Evolutionary conservation across 2,888 invertebrate species (phyloP), one percentile per base, ranked within the genome.

Genomic region (Neelides folsomi): DNA sequence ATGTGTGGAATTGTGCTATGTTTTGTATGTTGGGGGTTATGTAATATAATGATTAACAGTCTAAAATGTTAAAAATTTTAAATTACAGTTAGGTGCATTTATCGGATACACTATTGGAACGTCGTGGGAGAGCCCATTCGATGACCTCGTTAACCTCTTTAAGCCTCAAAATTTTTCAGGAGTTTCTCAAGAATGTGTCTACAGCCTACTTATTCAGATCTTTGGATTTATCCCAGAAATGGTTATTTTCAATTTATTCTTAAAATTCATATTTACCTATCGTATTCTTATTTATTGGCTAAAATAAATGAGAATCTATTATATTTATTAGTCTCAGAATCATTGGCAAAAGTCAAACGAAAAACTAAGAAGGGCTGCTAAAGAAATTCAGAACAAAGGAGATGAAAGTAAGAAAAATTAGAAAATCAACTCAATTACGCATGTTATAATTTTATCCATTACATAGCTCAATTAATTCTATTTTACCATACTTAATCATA

Each of bases 121-220:
- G 1, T 46, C 52, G n/a, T 63, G 63, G 63, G 40, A 46, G 8
- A 60, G 59, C 36, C 63, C 63, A 1, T 47, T 63, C 18, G 63
- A 63, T 41, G 63, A 63, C 37, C 43, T 63, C 13, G 57, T 54
- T 2, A 53, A 48, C 10, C 52, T 55, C 7, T 63, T 63, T 47
- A 58, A 60, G 1, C 56, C 60, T 6, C 63, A 61, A 49, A 63
- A 63, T 44, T 63, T 63, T 49, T 58, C 61, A 36, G 63, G 60
- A 7, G 58, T 63, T 20, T 51, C 63, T 1, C 60, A 63, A 38
- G 48, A 53, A 19, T 50, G 50, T 47, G 60, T 62, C 36, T 50
- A 62, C 35, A 57, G 56, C 36, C 49, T 63, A 8, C 49, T 63
- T 16, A 55, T 62, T 27, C 61, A 63, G 43, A 57, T 63, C 8